Conservation (phyloP, 2,113 vertebrate genomes). For the Macquaria ambigua region DNA sequence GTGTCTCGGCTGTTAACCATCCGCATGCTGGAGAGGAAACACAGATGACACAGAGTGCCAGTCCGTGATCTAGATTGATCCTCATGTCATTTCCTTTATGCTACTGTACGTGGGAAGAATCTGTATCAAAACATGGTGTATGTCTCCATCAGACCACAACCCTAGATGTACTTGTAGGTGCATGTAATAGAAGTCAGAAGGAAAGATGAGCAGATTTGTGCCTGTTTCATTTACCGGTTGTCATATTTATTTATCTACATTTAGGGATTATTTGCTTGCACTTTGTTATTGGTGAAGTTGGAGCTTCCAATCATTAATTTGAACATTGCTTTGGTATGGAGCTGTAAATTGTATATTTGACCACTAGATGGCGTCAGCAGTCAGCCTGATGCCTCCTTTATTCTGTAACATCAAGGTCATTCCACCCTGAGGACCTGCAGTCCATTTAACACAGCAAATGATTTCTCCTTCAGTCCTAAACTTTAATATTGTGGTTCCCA, state of each 20-base stretch:
- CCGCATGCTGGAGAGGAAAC: slow-evolving; percentile 49
- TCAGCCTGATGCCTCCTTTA: slow-evolving; percentile 24
- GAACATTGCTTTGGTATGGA: neutral
- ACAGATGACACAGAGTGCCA: slow-evolving; percentile 43
- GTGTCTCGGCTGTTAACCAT: slow-evolving; percentile 51
- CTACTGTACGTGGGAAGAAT: slow-evolving; percentile 18
- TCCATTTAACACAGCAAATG: slow-evolving; percentile 1
- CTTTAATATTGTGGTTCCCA: slow-evolving; percentile 17
- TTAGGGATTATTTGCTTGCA: slow-evolving; percentile 39
- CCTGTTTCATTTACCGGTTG: slow-evolving; percentile 39
- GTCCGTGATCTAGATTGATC: slow-evolving; percentile 27
- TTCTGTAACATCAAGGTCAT: slow-evolving; percentile 47
- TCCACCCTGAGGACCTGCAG: slow-evolving; percentile 12
- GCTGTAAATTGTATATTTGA: slow-evolving; percentile 39
- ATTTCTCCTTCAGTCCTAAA: slow-evolving; percentile 19
- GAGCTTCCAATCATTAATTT: neutral
- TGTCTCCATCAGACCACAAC: slow-evolving; percentile 24
- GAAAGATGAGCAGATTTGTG: slow-evolving; percentile 47
- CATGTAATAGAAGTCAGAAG: slow-evolving; percentile 2
- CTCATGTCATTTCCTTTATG: slow-evolving; percentile 36
- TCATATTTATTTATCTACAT: slow-evolving; percentile 6
- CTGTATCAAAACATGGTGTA: neutral
- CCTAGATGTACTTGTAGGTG: slow-evolving; percentile 9
- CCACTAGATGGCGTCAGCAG: slow-evolving; percentile 71
- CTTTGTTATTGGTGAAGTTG: slow-evolving; percentile 9